phyloP scores from a whole-genome alignment of 2,113 vertebrate genomes.

The Cynoglossus semilaevis region DNA sequence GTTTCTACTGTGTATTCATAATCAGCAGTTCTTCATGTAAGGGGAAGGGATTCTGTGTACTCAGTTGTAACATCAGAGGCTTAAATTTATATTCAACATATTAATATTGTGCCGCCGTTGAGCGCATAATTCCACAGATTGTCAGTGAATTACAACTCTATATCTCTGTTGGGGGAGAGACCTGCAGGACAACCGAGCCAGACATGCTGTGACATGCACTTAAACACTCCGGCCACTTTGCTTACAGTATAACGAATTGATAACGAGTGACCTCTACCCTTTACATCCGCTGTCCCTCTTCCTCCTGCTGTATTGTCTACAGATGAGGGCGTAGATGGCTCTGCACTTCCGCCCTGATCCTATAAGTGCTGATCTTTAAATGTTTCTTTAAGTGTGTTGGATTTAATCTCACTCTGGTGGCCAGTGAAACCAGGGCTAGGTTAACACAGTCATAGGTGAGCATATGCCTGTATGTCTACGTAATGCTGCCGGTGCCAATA shows the following conservation, averaged over 20 bases:
- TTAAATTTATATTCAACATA: no score
- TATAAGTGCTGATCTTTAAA: conserved; percentile 61
- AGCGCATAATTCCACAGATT: background rate
- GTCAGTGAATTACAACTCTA: background rate
- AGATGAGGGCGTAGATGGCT: conserved; percentile 50
- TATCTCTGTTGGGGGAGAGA: background rate
- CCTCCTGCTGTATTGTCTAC: conserved; percentile 37
- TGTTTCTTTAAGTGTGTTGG: conserved; percentile 17
- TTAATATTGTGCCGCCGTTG: no score
- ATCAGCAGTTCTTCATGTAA: no score
- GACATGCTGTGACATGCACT: conserved; percentile 8
- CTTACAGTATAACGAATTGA: conserved; percentile 54
- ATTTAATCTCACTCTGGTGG: conserved; percentile 58
- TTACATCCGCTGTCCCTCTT: conserved; percentile 42
- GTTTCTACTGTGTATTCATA: no score
- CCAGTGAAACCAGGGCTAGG: conserved; percentile 43
- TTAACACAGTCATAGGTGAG: conserved; percentile 58
- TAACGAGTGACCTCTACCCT: conserved; percentile 53
- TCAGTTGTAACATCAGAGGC: no score
- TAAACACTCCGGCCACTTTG: conserved; percentile 16
- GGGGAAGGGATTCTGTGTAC: no score
- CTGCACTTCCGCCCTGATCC: conserved; percentile 46
- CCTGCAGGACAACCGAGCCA: conserved; percentile 5
- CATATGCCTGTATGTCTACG: conserved; percentile 28
- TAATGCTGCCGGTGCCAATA: conserved; percentile 24